Evolutionary conservation across 2,113 vertebrate species (phyloP).

Genomic region (Dasyurus viverrinus): DNA sequence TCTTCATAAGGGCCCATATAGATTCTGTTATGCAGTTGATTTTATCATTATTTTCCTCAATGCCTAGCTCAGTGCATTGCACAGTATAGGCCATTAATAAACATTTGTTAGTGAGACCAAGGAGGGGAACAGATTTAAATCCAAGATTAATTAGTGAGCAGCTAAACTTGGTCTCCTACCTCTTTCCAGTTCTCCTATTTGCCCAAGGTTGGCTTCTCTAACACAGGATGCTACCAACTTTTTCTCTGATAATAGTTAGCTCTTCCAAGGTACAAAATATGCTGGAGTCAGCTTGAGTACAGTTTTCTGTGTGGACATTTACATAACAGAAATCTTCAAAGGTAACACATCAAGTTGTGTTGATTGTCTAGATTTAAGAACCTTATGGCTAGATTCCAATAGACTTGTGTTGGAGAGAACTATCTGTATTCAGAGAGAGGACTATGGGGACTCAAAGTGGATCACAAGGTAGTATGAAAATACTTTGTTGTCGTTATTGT

Average conservation of each 20-base stretch:
- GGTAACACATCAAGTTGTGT: background rate
- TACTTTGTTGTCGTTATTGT: too few species aligned
- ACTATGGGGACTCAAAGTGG: too few species aligned
- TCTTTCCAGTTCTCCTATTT: background rate
- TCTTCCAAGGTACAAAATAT: background rate
- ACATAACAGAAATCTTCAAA: background rate
- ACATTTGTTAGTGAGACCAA: background rate
- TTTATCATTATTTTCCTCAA: background rate
- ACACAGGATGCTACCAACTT: background rate
- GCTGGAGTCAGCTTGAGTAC: background rate
- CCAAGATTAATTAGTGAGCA: background rate
- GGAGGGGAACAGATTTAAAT: background rate
- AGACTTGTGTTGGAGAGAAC: too few species aligned
- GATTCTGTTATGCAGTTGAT: background rate
- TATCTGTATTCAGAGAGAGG: too few species aligned
- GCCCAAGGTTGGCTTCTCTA: background rate
- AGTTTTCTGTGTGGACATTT: background rate
- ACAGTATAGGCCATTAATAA: background rate
- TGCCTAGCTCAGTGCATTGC: background rate
- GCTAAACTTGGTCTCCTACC: background rate
- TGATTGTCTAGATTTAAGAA: background rate
- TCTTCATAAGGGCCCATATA: background rate
- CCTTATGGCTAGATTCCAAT: background rate
- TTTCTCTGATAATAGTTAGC: background rate
- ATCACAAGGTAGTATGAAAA: too few species aligned